Evolutionary conservation across 2,113 vertebrate genomes (phyloP).

Genomic region (Oryctolagus cuniculus): mOryCun1.1 NC_091453.1:25194001-25194500

Average conservation of each 20-base stretch:
- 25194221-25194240: constrained; percentile 47
- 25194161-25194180: neutral
- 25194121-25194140: constrained; percentile 47
- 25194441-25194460: constrained; percentile 11
- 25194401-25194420: constrained; percentile 50
- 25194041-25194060: constrained; percentile 65
- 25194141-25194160: constrained; percentile 55
- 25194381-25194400: constrained; percentile 9
- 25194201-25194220: neutral
- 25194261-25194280: constrained; percentile 49
- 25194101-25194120: constrained; percentile 40
- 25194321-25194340: neutral
- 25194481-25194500: neutral
- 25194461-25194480: constrained; percentile 13
- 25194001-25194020: constrained; percentile 53
- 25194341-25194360: constrained; percentile 55
- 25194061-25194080: constrained; percentile 59
- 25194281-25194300: constrained; percentile 32
- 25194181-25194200: neutral
- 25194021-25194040: constrained; percentile 64
- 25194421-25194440: constrained; percentile 41
- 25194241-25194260: neutral
- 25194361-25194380: constrained; percentile 8
- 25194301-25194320: constrained; percentile 27
- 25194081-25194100: constrained; percentile 35